phyloP scores from a whole-genome alignment of 92 coral and sea anemone genomes.

The Isaurus tuberculatus region DNA sequence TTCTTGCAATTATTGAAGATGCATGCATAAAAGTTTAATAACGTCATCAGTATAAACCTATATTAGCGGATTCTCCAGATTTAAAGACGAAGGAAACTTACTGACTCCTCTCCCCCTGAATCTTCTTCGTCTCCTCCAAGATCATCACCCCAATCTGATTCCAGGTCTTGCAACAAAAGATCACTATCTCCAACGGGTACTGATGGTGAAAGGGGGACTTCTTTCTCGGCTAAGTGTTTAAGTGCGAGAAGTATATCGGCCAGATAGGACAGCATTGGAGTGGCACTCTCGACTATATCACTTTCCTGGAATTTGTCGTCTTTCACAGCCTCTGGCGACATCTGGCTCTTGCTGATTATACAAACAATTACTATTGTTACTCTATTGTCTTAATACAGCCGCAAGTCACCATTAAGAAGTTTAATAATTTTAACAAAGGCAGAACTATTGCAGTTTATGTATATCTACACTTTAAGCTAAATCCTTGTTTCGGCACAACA shows the following conservation, averaged over 20 bases:
- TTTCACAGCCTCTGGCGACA: slow-evolving; percentile 67
- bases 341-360: slow-evolving; percentile 67
- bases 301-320: slow-evolving; percentile 77
- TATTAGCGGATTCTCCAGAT: too few relatives aligned
- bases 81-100: slow-evolving; percentile 8
- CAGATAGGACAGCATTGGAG: slow-evolving; percentile 83
- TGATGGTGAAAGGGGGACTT: slow-evolving; percentile 76
- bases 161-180: slow-evolving; percentile 78
- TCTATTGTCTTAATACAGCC: neutral
- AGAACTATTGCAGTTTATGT: too few relatives aligned
- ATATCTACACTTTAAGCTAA: too few relatives aligned
- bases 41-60: too few relatives aligned
- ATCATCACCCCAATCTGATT: slow-evolving; percentile 97
- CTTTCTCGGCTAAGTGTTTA: slow-evolving; percentile 81
- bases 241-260: slow-evolving; percentile 89
- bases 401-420: too few relatives aligned
- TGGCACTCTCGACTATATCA: slow-evolving; percentile 83
- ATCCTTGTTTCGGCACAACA: too few relatives aligned
- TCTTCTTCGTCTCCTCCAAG: slow-evolving; percentile 93
- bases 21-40: too few relatives aligned
- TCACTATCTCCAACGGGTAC: slow-evolving; percentile 76
- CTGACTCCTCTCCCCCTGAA: slow-evolving; percentile 97
- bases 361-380: neutral
- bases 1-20: too few relatives aligned
- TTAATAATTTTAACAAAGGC: too few relatives aligned